Percentiles rank a stretch among this genome's conserved stretches.
Conservation (phyloP, 2,888 invertebrate genomes). For the Ptilodon capucinus region DNA sequence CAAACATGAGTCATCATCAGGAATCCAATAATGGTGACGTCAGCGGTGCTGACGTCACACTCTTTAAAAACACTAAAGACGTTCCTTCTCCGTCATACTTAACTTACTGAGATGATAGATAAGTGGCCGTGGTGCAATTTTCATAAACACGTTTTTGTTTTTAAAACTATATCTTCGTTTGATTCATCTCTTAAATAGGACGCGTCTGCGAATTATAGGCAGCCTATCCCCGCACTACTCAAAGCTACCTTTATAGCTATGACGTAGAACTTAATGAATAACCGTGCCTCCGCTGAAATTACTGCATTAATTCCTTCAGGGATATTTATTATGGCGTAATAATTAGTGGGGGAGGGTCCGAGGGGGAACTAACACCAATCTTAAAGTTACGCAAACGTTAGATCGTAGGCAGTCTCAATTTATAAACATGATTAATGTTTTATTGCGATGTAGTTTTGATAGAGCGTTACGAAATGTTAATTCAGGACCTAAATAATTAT, state of each 20-base stretch:
- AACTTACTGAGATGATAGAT: too few species aligned
- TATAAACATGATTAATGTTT: constrained; percentile 33
- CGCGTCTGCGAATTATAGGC: constrained; percentile 5
- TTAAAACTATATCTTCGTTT: background rate
- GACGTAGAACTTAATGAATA: constrained; percentile 47
- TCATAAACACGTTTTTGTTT: too few species aligned
- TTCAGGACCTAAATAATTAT: background rate
- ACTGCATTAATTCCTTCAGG: constrained; percentile 50
- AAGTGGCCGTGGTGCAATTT: too few species aligned
- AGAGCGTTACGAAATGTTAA: background rate
- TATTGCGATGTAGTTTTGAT: constrained; percentile 1
- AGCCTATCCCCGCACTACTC: constrained; percentile 8
- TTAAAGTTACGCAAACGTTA: constrained; percentile 30
- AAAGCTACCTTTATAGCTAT: constrained; percentile 33
- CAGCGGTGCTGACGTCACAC: too few species aligned
- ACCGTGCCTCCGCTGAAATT: constrained; percentile 41
- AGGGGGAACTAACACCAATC: constrained; percentile 19
- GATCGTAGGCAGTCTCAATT: constrained; percentile 19
- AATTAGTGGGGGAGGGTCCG: constrained; percentile 36
- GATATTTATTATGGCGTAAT: constrained; percentile 52
- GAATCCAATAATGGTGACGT: too few species aligned
- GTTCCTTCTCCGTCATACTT: too few species aligned
- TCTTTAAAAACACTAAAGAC: too few species aligned
- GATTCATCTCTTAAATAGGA: background rate
- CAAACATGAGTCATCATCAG: too few species aligned